A percentile compares a stretch with the other conserved stretches of the same genome.
These are phyloP conservation scores for Pomatorhinus ruficollis DNA, from an alignment of 2,113 vertebrate species.

Conservation along the genomic window DNA sequence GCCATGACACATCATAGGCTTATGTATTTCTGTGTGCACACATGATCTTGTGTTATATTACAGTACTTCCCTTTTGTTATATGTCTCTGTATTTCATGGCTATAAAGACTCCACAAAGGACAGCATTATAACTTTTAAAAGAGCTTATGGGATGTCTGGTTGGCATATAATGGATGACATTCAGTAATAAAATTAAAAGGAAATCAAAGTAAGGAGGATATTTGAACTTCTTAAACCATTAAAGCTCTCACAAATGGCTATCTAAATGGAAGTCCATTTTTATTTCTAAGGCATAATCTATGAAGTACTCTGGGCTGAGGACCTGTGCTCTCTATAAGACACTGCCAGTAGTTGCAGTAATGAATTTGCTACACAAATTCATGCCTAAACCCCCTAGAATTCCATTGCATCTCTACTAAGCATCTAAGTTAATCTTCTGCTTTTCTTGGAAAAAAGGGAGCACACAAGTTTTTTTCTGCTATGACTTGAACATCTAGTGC, in stretches of 20 bases:
- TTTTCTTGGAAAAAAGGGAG: neutral
- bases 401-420: neutral
- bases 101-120: neutral
- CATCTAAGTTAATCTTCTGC: neutral
- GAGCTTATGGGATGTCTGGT: neutral
- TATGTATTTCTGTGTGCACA: neutral
- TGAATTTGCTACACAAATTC: neutral
- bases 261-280: neutral
- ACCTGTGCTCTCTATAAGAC: neutral
- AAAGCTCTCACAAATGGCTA: neutral
- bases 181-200: neutral
- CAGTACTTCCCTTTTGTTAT: neutral
- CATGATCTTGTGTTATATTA: neutral
- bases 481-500: neutral
- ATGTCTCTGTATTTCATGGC: neutral
- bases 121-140: neutral
- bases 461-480: neutral
- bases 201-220: neutral
- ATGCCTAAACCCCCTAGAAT: rapidly evolving
- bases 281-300: neutral
- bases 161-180: neutral
- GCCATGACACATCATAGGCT: neutral
- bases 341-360: neutral
- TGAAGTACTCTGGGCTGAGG: neutral
- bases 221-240: neutral